phyloP scores from a whole-genome alignment of 2,113 vertebrate genomes.

The Gasterosteus nipponicus region DNA sequence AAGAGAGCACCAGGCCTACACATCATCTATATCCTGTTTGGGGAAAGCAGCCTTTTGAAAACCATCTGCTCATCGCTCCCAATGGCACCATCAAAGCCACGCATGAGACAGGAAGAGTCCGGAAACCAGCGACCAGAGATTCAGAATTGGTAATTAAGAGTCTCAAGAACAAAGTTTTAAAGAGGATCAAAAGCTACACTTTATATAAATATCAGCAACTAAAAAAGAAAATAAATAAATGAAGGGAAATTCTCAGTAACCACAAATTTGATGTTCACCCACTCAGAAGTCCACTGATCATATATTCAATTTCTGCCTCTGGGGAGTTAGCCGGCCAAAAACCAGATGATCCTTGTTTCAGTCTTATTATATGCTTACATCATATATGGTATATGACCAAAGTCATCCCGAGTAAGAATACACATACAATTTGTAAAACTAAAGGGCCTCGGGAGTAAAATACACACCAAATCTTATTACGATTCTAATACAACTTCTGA shows the following conservation, averaged over 20 bases:
- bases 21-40: constrained; percentile 79
- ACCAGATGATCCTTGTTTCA: constrained; percentile 65
- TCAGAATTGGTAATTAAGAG: constrained; percentile 47
- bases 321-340: constrained; percentile 65
- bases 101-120: constrained; percentile 43
- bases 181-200: constrained; percentile 47
- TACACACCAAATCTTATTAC: constrained; percentile 42
- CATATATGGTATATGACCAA: constrained; percentile 38
- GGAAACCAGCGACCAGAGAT: constrained; percentile 45
- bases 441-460: constrained; percentile 33
- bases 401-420: constrained; percentile 28
- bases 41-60: constrained; percentile 70
- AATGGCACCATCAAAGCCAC: constrained; percentile 69
- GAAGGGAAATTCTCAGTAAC: constrained; percentile 50
- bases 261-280: constrained; percentile 57
- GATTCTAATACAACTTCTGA: constrained; percentile 24
- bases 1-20: constrained; percentile 64
- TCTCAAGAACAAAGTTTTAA: constrained; percentile 46
- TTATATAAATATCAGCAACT: constrained; percentile 46
- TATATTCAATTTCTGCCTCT: constrained; percentile 53
- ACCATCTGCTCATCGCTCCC: constrained; percentile 73
- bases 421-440: constrained; percentile 16
- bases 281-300: constrained; percentile 57
- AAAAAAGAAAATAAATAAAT: constrained; percentile 57
- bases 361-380: constrained; percentile 43